Base-by-base conservation (phyloP, 1,140 invertebrate genomes). In the Kradibia gibbosae region DNA sequence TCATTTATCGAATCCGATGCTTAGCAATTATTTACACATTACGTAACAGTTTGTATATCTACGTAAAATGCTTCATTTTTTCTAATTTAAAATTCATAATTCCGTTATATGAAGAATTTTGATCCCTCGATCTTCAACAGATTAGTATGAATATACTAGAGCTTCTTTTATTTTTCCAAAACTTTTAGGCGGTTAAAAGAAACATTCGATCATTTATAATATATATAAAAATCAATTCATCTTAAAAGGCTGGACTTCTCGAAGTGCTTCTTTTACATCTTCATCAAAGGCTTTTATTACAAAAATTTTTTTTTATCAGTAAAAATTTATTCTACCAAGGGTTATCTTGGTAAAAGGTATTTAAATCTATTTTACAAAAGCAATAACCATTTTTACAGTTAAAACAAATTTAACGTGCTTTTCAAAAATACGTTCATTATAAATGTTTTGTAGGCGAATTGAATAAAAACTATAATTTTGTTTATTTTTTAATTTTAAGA, bases 221-320 rank as follows among this genome's bases (percentile, higher is more conserved):
- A 77, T 39, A 25, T 77, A 57, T 28, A 28, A 77, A 78, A 39
- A 36, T 28, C 15, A 42, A 76, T 78, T 67, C 39, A 20, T 15
- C 28, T 13, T 28, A 60, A 78, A 67, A 78, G 50, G 67, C 75
- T 50, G 28, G 62, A 67, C 65, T 78, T 78, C 75, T 78, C 20
- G 15, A 78, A 78, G 25, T 60, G 25, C 45, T 78, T 17, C 4
- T 31, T 55, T 77, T 48, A 31, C 0, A 65, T 7, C 34, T 65
- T 15, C 50, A 5, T 10, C 39, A 48, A 45, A 36, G 60, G 31
- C 45, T 36, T 78, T 74, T 74, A 55, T 53, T 55, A 31, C 28
- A 50, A 15, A 25, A n/a, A 17, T 60, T 22, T 60, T 76, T 42
- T 45, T 62, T 62, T 76, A 60, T 60, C 39, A 55, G 50, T 57